Base-by-base conservation (phyloP, 2,113 vertebrate genomes). In the Brachyistius frenatus region DNA sequence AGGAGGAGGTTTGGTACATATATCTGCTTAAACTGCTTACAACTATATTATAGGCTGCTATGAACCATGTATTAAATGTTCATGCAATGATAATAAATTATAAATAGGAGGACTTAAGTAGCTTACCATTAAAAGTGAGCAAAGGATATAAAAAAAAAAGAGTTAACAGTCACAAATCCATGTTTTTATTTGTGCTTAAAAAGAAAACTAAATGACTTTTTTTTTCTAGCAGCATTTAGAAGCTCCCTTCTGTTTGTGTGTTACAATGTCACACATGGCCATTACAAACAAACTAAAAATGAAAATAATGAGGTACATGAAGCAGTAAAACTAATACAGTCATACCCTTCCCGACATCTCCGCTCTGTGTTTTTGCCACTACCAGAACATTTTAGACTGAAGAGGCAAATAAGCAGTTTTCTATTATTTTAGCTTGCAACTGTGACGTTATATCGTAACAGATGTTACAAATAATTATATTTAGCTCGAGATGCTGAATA, bases 381-480 rank as follows among this genome's bases (percentile, higher is more conserved):
- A 60, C 49, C 32, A 80, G 49, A 69, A 49, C 47, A 58, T 56
- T 4, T 53, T 6, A 63, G 7, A 73, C 61, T 58, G 47, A 73
- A 76, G 79, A 87, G 62, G 58, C 33, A 87, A 88, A 88, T 66
- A 55, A 70, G 41, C 35, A 72, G 80, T 74, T 78, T 84, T 83
- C 55, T 81, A 49, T 79, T 86, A 77, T 85, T 53, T 82, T 71
- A 63, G 60, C 57, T 80, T 78, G 69, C 74, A 85, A 85, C 60
- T 90, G 77, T 64, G 65, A 85, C 49, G 65, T 57, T 81, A 75
- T 75, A 88, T 84, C 64, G 88, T 86, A 77, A 66, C 61, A 86
- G 86, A 84, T 73, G 71, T 73, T 76, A 68, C 76, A 84, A 82
- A 73, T 84, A 81, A 89, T 66, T 78, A 32, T 33, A 60, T 81